phyloP scores from a whole-genome alignment of 2,797 vertebrate species.

The Acanthurus leucopareius region DNA sequence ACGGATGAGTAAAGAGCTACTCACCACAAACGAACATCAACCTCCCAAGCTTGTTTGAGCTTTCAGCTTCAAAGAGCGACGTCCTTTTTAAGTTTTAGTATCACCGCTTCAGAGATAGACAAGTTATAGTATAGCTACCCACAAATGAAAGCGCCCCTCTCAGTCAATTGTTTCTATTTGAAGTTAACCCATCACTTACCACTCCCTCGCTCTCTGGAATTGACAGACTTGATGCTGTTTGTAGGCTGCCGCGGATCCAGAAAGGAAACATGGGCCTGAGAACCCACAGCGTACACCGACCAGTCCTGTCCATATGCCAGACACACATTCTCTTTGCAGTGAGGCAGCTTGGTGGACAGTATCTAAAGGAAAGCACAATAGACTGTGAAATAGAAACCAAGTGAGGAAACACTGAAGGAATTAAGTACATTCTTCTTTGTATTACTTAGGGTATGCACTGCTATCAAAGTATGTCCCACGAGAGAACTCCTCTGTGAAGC shows the following conservation, averaged over 20 bases:
- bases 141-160: too few relatives aligned
- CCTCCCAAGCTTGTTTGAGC: background rate
- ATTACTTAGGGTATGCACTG: background rate
- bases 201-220: conserved; percentile 94
- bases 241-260: conserved; percentile 96
- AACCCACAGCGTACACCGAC: conserved; percentile 98
- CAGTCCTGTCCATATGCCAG: conserved; percentile 97
- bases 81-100: background rate
- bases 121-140: background rate
- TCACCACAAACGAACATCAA: conserved; percentile 12
- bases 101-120: background rate
- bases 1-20: background rate
- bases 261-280: conserved; percentile 98
- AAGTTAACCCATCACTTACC: conserved; percentile 84
- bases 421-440: background rate
- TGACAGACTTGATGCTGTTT: conserved; percentile 94
- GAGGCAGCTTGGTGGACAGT: conserved; percentile 95
- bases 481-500: background rate
- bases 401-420: background rate
- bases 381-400: background rate
- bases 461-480: background rate
- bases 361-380: conserved; percentile 82
- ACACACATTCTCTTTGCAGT: conserved; percentile 99
- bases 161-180: too few relatives aligned
- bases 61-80: background rate